These are phyloP conservation scores for Colaptes auratus DNA, from an alignment of 2,113 vertebrate species.

Conservation along the genomic window DNA sequence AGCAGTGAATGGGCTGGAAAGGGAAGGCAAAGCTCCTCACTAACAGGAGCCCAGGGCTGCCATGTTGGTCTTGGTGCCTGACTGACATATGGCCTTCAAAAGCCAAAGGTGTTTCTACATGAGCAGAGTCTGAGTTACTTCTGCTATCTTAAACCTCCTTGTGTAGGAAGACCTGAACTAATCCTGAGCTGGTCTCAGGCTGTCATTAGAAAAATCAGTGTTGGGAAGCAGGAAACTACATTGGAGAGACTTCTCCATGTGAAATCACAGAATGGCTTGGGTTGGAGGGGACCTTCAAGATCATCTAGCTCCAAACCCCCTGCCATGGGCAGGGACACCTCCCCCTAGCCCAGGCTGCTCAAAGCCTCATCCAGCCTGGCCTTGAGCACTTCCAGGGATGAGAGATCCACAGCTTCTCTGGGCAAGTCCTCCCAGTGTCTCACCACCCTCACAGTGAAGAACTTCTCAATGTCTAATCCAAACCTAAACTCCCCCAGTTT, in stretches of 20 bases:
- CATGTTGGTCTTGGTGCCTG: not conserved
- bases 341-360: not conserved
- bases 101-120: not conserved
- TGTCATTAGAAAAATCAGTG: not conserved
- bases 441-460: too few relatives aligned
- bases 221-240: not conserved
- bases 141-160: not conserved
- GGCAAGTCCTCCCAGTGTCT: too few relatives aligned
- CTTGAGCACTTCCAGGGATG: not conserved
- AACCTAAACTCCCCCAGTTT: too few relatives aligned
- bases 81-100: not conserved
- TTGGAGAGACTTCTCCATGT: not conserved
- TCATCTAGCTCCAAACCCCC: not conserved
- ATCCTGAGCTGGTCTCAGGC: rapidly evolving
- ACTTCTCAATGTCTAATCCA: too few relatives aligned
- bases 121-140: not conserved
- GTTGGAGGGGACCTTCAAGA: not conserved
- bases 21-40: not conserved
- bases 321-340: too few relatives aligned
- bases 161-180: not conserved
- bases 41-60: not conserved
- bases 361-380: not conserved
- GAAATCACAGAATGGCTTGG: not conserved
- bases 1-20: not conserved
- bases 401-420: not conserved